Evolutionary conservation across 2,888 invertebrate species (phyloP).

Genomic region (Masnerella sp.): DNA sequence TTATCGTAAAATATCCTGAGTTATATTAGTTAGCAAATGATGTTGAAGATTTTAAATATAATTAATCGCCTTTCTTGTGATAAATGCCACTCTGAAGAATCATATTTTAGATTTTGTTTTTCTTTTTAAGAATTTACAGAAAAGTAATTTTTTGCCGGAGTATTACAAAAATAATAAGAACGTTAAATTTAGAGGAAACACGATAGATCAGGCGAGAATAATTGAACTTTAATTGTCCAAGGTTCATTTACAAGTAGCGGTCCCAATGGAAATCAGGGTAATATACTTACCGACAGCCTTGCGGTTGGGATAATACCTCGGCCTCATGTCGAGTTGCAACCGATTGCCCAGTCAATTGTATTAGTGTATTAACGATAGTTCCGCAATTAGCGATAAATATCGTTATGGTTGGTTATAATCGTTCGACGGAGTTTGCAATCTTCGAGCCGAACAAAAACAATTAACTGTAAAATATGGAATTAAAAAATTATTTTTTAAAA

Average conservation of each 20-base stretch:
- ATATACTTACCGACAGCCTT: conserved; percentile 51
- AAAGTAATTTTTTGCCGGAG: background rate
- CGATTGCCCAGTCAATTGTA: conserved; percentile 57
- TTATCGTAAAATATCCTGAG: too few relatives aligned
- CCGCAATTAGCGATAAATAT: conserved; percentile 50
- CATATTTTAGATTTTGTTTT: too few relatives aligned
- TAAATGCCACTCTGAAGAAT: too few relatives aligned
- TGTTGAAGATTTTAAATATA: too few relatives aligned
- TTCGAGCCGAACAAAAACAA: too few relatives aligned
- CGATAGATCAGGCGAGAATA: conserved; percentile 48
- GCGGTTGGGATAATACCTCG: conserved; percentile 45
- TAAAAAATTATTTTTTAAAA: too few relatives aligned
- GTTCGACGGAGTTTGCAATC: conserved; percentile 12
- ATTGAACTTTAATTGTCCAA: conserved; percentile 52
- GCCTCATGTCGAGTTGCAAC: conserved; percentile 42
- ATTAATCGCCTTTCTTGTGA: too few relatives aligned
- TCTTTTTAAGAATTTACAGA: background rate
- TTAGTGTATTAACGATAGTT: conserved; percentile 51
- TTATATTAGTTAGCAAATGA: too few relatives aligned
- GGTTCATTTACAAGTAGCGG: conserved; percentile 55
- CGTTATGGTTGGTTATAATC: conserved; percentile 33
- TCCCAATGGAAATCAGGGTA: conserved; percentile 59
- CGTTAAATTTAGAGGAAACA: conserved; percentile 1
- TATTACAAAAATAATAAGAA: conserved; percentile 11
- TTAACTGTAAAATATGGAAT: too few relatives aligned